Evolutionary conservation across 37 sponge, comb jelly and placozoan genomes (phyloP), one percentile per base, ranked within the genome.

Genomic region (Cliona cf. orientalis): DNA sequence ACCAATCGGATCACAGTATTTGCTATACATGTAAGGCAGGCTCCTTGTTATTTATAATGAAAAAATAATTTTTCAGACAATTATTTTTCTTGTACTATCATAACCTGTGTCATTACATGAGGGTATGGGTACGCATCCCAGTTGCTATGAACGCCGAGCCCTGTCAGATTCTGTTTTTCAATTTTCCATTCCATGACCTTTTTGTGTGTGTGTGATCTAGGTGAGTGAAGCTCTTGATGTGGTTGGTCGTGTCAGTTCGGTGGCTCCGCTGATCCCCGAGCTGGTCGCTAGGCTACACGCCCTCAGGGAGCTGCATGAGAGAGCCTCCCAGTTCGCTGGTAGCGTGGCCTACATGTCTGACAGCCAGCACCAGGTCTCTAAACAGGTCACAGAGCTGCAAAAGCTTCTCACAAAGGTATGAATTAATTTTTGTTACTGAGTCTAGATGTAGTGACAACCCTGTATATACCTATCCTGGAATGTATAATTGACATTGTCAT

Each of bases 201-300:
- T n/a, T n/a, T n/a, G n/a, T n/a, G 2, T 33, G 39, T 25, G 2
- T 29, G 23, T 42, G 46, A 12, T 3, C 43, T n/a, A 86, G 86
- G 67, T 89, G 0, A 33, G 72, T 26, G 80, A 89, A 21, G 89
- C 84, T 22, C 59, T 83, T 28, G 79, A 89, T 45, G 62, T 44
- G 12, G 74, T 89, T 6, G 32, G 36, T 0, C 14, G 42, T n/a
- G 21, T 83, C 17, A 19, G 38, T 4, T 5, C 68, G 7, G 62
- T 89, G 7, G 74, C 71, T 58, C 78, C 89, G 1, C 74, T 89
- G 34, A 32, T 89, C 11, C 89, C 89, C 26, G 89, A 89, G 39
- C 66, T 89, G 63, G 89, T 89, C 0, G 69, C 42, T 21, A 59
- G 89, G 22, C 80, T 89, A 0, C 89, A 89, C 45, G 53, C 84